Conservation (phyloP, 2,797 vertebrate species). For the Netta rufina region DNA sequence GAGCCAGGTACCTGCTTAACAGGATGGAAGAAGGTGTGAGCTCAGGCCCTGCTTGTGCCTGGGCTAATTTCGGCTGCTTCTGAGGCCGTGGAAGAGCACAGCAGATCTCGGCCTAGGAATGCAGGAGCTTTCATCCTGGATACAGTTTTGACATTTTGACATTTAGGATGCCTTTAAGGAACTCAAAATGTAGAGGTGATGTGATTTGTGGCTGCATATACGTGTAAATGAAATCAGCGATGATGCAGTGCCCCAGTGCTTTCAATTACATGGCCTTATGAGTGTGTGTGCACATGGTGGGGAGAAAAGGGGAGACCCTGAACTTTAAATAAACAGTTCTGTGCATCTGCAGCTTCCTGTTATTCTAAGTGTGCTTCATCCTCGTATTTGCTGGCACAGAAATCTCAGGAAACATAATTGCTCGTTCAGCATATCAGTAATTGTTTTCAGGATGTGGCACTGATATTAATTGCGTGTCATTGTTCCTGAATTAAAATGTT, state of each 20-base stretch:
- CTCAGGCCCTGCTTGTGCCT: neutral
- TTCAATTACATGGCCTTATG: no score
- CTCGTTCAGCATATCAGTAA: neutral
- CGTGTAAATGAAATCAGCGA: neutral
- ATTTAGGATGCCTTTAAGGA: neutral
- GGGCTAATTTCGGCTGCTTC: neutral
- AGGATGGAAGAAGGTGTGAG: neutral
- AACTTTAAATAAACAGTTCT: neutral
- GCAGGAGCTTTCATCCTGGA: neutral
- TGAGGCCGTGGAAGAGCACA: neutral
- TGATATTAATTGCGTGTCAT: neutral
- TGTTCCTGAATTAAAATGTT: neutral
- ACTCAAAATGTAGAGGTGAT: neutral
- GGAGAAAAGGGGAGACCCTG: neutral
- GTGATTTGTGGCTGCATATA: neutral
- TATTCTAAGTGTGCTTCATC: neutral
- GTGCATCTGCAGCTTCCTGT: neutral
- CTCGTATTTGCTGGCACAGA: neutral
- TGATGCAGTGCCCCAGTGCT: neutral
- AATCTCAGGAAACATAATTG: neutral
- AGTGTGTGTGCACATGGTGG: accelerated
- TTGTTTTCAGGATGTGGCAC: neutral
- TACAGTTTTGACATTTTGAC: neutral
- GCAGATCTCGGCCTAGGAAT: neutral
- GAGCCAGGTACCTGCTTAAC: neutral